Evolutionary conservation across 1,140 invertebrate genomes (phyloP), one percentile per base, ranked within the genome.

Genomic region (Tenebrio molitor): DNA sequence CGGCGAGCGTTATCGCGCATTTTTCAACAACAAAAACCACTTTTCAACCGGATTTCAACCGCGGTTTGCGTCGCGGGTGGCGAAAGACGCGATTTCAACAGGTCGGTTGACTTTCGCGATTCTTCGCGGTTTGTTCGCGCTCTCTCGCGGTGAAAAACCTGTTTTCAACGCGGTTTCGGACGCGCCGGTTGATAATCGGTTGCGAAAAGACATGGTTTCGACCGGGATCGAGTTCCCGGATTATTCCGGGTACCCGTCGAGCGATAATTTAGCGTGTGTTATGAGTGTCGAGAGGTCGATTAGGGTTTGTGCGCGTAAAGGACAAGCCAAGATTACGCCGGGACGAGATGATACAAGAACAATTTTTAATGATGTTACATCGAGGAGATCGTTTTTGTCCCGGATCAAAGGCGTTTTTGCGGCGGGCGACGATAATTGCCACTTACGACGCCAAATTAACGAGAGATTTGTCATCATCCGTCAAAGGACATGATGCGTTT

Each of bases 301-400:
- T 50, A 23, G 17, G 19, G 15, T 50, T 50, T 50, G 16, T 19
- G 44, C n/a, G 50, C 7, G 23, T 50, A 50, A 58, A 58, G 23
- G 23, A 58, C 23, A 58, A 46, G 2, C 1, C 44, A 46, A 19
- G 21, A 58, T 58, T 29, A 7, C 50, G 44, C n/a, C 36, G 4
- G 5, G 36, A 29, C 25, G 8, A 29, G 8, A 39, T 39, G 36
- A 39, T 39, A 39, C 36, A 39, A 12, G 36, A 2, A n/a, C 4
- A 12, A 39, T 39, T 39, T 39, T 39, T 39, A 39, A 39, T 39
- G 36, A 39, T 12, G 36, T 39, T 39, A 39, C 12, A 39, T 12
- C 29, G 29, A 12, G 36, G n/a, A 39, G 12, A 39, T 39, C 36
- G 36, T 39, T 39, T 39, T 39, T 12, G n/a, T 39, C 12, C 36